Percentiles rank a stretch among this genome's conserved stretches.
Conservation (phyloP, 2,113 vertebrate species). For the Ochotona princeps region DNA sequence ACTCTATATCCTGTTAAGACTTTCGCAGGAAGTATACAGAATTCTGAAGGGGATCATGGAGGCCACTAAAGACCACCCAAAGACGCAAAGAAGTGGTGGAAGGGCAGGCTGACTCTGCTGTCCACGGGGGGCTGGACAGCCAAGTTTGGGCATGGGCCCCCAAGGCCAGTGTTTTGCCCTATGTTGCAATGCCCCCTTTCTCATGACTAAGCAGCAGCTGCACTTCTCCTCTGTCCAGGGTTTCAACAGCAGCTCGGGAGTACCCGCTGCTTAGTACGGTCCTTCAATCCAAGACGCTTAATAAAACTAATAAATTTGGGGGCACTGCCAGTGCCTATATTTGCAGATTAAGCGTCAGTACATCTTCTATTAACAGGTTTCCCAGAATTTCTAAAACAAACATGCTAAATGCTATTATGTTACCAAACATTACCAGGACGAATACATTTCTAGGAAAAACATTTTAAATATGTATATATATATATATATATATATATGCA, state of each 20-base stretch:
- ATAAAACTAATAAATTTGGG: conserved; percentile 67
- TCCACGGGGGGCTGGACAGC: conserved; percentile 58
- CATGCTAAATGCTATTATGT: conserved; percentile 78
- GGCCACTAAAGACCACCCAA: conserved; percentile 70
- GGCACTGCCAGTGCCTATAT: conserved; percentile 71
- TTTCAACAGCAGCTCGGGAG: conserved; percentile 68
- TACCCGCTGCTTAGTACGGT: conserved; percentile 73
- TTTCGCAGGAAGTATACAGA: conserved; percentile 78
- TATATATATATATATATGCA: too few relatives aligned
- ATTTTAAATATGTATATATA: too few relatives aligned
- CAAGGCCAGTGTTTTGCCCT: conserved; percentile 73
- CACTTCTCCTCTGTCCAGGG: conserved; percentile 61
- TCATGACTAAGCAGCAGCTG: conserved; percentile 24
- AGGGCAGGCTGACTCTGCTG: conserved; percentile 70
- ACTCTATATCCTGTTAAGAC: neutral
- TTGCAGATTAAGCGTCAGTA: conserved; percentile 66
- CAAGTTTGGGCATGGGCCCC: conserved; percentile 74
- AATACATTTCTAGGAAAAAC: conserved; percentile 72
- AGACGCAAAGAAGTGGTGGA: conserved; percentile 60
- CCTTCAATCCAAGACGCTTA: conserved; percentile 29
- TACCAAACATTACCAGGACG: conserved; percentile 86
- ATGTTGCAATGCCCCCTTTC: conserved; percentile 59
- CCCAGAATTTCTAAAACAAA: conserved; percentile 80
- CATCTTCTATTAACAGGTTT: neutral
- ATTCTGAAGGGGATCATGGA: conserved; percentile 60